Conservation (phyloP, 1,140 invertebrate genomes). For the Tyrophagus putrescentiae region DNA sequence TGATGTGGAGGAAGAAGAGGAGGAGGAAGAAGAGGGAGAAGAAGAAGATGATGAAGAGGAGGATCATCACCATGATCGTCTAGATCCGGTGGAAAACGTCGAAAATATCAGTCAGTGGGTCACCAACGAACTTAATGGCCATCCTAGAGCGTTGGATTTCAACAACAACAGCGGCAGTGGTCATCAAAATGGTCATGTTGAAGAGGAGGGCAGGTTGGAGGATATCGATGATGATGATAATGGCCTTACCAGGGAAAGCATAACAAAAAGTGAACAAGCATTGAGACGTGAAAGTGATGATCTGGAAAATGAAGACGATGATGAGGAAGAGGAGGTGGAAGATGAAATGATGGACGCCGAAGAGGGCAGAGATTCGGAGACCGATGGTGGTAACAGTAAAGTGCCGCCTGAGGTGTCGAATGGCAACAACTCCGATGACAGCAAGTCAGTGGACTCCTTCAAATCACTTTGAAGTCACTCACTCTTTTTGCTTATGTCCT, state of each 20-base stretch:
- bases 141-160: neutral
- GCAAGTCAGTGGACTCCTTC: slow-evolving; percentile 4
- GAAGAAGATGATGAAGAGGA: neutral
- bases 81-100: neutral
- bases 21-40: slow-evolving; percentile 24
- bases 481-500: too few relatives aligned
- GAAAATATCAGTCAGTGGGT: neutral
- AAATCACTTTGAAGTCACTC: too few relatives aligned
- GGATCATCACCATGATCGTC: neutral
- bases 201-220: slow-evolving; percentile 38
- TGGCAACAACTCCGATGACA: slow-evolving; percentile 1
- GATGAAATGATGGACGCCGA: neutral
- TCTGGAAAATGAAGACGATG: slow-evolving; percentile 11
- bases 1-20: slow-evolving; percentile 54
- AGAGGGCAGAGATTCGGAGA: slow-evolving; percentile 15
- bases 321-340: slow-evolving; percentile 5
- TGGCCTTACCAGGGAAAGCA: neutral
- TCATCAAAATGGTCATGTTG: slow-evolving; percentile 42
- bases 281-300: neutral
- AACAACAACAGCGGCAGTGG: slow-evolving; percentile 12
- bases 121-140: slow-evolving; percentile 1
- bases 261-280: neutral
- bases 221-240: neutral
- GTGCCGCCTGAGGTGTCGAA: slow-evolving; percentile 26
- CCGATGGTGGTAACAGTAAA: too few relatives aligned